These are phyloP conservation scores for Sminthurides bifidus DNA, from an alignment of 1,140 invertebrate species.

Conservation along the genomic window DNA sequence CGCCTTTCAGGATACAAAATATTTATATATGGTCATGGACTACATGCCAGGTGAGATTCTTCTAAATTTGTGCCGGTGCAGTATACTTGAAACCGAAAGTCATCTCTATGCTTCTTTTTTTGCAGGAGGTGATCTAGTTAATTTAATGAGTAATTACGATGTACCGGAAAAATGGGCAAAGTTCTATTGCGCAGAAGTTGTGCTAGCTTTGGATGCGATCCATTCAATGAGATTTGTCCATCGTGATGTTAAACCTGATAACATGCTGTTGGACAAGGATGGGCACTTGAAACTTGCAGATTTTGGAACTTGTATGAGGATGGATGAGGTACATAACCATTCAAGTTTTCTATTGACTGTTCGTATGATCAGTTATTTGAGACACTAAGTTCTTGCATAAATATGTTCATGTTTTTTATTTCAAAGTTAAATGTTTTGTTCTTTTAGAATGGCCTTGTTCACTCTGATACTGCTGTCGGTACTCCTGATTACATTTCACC, in stretches of 20 bases:
- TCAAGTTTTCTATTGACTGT: not conserved
- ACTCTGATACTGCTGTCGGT: constrained; percentile 94
- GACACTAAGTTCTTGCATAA: too few relatives aligned
- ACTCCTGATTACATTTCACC: constrained; percentile 99
- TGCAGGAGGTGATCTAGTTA: constrained; percentile 87
- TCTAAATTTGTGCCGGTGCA: not conserved
- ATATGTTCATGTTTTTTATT: too few relatives aligned
- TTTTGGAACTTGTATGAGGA: constrained; percentile 98
- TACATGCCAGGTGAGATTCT: constrained; percentile 74
- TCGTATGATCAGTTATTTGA: not conserved
- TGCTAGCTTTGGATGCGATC: constrained; percentile 93
- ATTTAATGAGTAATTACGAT: constrained; percentile 97
- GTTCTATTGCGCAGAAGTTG: constrained; percentile 98
- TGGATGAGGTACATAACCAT: constrained; percentile 58
- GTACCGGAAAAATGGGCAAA: constrained; percentile 98
- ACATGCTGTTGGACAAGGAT: constrained; percentile 87
- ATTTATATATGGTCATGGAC: constrained; percentile 99
- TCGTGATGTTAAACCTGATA: constrained; percentile 96
- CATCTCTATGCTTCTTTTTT: not conserved
- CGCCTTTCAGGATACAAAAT: constrained; percentile 93
- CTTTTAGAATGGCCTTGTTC: constrained; percentile 72
- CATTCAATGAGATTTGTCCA: constrained; percentile 99
- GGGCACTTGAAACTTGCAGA: constrained; percentile 97
- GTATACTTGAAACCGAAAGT: too few relatives aligned
- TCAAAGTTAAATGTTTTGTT: constrained; percentile 15